Percentiles rank a stretch among this genome's conserved stretches.
Conservation (phyloP, 2,888 invertebrate species). For the Loripinus fragilis region DNA sequence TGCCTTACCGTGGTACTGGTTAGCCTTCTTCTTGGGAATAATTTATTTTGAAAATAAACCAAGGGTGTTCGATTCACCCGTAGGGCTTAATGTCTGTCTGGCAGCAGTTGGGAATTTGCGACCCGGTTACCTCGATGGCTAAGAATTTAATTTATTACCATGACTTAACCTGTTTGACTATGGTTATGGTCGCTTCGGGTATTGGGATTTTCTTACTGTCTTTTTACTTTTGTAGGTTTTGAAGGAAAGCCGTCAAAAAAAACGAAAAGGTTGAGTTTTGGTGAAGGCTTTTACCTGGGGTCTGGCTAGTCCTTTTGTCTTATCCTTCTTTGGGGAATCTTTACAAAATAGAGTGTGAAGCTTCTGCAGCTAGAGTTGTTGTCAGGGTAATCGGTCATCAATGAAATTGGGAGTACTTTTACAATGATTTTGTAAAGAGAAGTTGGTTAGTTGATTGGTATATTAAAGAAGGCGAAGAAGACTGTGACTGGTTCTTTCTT, state of each 20-base stretch:
- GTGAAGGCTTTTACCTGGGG: neutral
- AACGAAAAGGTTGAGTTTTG: constrained; percentile 15
- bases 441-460: neutral
- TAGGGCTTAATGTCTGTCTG: too few relatives aligned
- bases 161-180: neutral
- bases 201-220: neutral
- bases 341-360: neutral
- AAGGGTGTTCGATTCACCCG: too few relatives aligned
- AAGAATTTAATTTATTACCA: neutral
- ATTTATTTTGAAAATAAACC: too few relatives aligned
- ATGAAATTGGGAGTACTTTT: constrained; percentile 18
- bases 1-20: too few relatives aligned
- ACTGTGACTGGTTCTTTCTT: neutral
- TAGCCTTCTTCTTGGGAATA: too few relatives aligned
- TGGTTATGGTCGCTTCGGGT: neutral
- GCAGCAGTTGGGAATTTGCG: neutral
- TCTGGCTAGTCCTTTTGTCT: neutral
- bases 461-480: neutral
- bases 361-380: neutral
- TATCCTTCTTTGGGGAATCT: constrained; percentile 4
- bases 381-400: constrained; percentile 10
- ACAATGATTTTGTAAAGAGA: too few relatives aligned
- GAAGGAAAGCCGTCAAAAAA: neutral
- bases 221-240: neutral
- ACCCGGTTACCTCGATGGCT: neutral